A percentile compares a stretch with the other conserved stretches of the same genome.
phyloP scores from a whole-genome alignment of 2,888 invertebrate species.

The Melinopterus prodromus region DNA sequence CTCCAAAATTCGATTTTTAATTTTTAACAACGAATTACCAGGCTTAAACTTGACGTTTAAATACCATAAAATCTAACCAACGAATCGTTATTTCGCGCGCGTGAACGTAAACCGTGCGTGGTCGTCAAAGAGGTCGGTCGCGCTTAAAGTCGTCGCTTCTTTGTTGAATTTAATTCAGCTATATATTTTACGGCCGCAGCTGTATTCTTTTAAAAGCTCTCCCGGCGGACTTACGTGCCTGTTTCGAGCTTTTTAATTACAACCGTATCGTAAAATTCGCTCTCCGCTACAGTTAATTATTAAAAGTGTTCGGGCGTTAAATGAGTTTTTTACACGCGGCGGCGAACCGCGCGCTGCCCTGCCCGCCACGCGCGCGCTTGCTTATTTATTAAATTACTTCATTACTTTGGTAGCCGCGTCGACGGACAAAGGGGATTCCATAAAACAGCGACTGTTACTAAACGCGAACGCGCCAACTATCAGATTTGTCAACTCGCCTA shows the following conservation, averaged over 20 bases:
- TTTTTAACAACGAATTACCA: too few relatives aligned
- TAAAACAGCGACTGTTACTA: background rate
- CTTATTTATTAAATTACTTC: constrained; percentile 18
- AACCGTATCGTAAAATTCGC: constrained; percentile 40
- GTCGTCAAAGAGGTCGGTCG: background rate
- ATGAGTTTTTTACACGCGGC: constrained; percentile 35
- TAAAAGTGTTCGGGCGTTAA: constrained; percentile 37
- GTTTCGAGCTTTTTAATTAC: constrained; percentile 42
- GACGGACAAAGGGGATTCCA: background rate
- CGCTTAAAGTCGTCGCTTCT: constrained; percentile 23
- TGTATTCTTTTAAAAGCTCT: constrained; percentile 36
- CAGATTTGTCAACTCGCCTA: background rate
- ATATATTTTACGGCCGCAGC: constrained; percentile 33
- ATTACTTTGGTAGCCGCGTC: background rate
- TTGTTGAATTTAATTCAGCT: constrained; percentile 35
- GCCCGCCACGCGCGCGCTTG: background rate
- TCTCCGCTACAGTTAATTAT: constrained; percentile 37
- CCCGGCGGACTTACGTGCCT: constrained; percentile 37
- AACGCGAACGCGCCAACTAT: background rate
- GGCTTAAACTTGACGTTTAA: too few relatives aligned
- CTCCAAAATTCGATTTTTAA: too few relatives aligned
- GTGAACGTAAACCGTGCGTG: background rate
- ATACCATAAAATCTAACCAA: too few relatives aligned
- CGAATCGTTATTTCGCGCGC: background rate
- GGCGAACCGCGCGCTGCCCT: background rate